Conservation (phyloP, 1,140 invertebrate genomes). For the Thaumatotibia leucotreta region DNA sequence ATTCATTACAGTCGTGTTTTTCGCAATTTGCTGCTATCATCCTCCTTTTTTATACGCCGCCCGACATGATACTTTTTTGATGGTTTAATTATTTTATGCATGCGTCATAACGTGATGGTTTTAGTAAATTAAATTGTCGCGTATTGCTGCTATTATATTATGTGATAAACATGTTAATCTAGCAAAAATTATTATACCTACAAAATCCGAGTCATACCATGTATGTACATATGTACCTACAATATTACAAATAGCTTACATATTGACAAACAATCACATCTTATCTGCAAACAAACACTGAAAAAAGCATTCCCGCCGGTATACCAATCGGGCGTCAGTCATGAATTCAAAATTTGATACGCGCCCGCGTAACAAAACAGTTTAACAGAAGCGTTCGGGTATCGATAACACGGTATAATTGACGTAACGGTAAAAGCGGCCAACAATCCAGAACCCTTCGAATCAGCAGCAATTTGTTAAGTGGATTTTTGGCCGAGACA, state of each 20-base stretch:
- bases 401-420: conserved; percentile 66
- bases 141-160: not conserved
- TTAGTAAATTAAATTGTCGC: conserved; percentile 35
- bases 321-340: not conserved
- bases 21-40: conserved; percentile 46
- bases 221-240: too few species aligned
- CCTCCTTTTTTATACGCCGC: conserved; percentile 40
- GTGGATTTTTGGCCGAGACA: conserved; percentile 75
- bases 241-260: not conserved
- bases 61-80: conserved; percentile 50
- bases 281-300: not conserved
- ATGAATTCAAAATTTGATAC: conserved; percentile 9
- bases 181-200: not conserved
- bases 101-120: conserved; percentile 40
- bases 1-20: conserved; percentile 65
- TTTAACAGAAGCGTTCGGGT: conserved; percentile 41
- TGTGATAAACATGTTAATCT: not conserved
- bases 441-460: conserved; percentile 73
- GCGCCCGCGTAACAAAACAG: conserved; percentile 2
- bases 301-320: not conserved
- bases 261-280: not conserved
- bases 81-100: conserved; percentile 58
- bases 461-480: conserved; percentile 77
- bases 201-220: too few species aligned
- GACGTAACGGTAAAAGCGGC: conserved; percentile 66